These are phyloP conservation scores for Phthorimaea operculella DNA, from an alignment of 1,140 invertebrate species.

Conservation along the genomic window DNA sequence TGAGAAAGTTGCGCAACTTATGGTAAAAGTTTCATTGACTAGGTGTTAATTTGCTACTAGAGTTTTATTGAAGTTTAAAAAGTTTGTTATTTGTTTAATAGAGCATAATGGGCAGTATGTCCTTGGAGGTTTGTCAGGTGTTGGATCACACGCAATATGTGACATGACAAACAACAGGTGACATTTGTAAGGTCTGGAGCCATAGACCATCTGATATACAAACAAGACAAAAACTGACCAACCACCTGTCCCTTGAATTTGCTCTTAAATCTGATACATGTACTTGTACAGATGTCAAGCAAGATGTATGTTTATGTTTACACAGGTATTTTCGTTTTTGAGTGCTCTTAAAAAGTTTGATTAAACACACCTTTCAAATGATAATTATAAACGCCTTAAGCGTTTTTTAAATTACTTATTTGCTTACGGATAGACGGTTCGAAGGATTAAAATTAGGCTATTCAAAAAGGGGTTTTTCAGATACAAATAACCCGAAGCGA, in stretches of 20 bases:
- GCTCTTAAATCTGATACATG: slow-evolving; percentile 20
- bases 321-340: slow-evolving; percentile 14
- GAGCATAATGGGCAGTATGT: not conserved
- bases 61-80: too few species aligned
- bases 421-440: slow-evolving; percentile 1
- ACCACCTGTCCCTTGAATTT: slow-evolving; percentile 24
- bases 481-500: slow-evolving; percentile 41
- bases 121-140: slow-evolving; percentile 10
- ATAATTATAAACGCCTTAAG: slow-evolving; percentile 12
- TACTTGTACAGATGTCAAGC: slow-evolving; percentile 9
- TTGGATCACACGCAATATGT: slow-evolving; percentile 12
- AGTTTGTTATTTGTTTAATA: too few species aligned
- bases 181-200: slow-evolving; percentile 20
- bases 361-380: not conserved
- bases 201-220: slow-evolving; percentile 25
- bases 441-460: slow-evolving; percentile 1
- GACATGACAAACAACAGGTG: slow-evolving; percentile 19
- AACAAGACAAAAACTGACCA: slow-evolving; percentile 17
- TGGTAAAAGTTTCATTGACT: too few species aligned
- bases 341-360: not conserved
- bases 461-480: slow-evolving; percentile 16
- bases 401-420: slow-evolving; percentile 13
- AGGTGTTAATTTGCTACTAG: too few species aligned
- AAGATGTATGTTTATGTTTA: slow-evolving; percentile 10
- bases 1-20: slow-evolving; percentile 19